phyloP scores from a whole-genome alignment of 2,797 vertebrate species.

The Galago senegalensis region DNA sequence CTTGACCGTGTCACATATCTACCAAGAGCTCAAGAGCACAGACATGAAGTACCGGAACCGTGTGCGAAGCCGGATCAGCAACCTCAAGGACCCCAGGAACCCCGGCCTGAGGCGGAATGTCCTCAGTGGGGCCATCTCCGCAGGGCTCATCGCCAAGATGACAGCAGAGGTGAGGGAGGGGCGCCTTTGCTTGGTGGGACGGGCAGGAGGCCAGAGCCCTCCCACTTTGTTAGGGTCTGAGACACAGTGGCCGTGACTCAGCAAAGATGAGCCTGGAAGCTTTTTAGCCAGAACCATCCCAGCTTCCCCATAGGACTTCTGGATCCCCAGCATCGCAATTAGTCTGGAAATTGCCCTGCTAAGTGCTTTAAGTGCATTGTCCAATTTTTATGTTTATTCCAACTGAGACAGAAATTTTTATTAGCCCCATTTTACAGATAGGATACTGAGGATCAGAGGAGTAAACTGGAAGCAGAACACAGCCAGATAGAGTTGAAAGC shows the following conservation, averaged over 20 bases:
- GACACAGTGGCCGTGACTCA: background rate
- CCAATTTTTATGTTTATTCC: background rate
- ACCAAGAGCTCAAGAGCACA: conserved; percentile 95
- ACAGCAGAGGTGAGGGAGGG: conserved; percentile 93
- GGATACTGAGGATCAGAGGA: background rate
- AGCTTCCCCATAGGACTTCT: background rate
- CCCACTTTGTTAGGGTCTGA: background rate
- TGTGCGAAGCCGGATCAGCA: conserved; percentile 98
- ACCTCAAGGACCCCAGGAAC: conserved; percentile 98
- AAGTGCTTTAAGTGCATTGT: no score
- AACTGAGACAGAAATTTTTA: background rate
- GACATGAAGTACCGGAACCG: conserved; percentile 99
- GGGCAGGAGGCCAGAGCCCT: background rate
- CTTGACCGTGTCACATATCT: conserved; percentile 94
- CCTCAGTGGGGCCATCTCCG: conserved; percentile 93
- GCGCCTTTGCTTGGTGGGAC: background rate
- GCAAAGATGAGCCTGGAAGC: background rate
- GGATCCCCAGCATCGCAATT: background rate
- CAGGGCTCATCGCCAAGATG: conserved; percentile 95
- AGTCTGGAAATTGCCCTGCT: background rate
- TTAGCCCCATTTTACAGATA: background rate
- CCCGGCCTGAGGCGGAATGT: conserved; percentile 95
- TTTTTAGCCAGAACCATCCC: background rate
- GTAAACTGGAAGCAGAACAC: no score
- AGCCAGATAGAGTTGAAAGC: background rate